These are phyloP conservation scores for Agonopterix alstromeriana DNA, from an alignment of 2,888 invertebrate genomes.

Conservation along the genomic window DNA sequence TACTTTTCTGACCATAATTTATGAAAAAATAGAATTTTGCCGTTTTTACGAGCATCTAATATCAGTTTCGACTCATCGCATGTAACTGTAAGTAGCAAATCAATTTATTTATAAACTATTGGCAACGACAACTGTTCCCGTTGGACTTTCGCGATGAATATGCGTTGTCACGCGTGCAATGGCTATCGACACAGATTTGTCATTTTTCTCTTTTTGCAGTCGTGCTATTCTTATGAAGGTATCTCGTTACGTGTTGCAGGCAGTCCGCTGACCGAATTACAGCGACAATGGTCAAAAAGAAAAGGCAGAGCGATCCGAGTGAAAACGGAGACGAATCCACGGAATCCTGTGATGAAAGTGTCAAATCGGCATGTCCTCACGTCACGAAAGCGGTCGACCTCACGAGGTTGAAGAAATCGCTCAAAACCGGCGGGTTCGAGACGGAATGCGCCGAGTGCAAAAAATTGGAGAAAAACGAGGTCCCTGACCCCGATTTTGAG, in stretches of 20 bases:
- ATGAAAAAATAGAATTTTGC: conserved; percentile 36
- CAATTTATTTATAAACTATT: conserved; percentile 25
- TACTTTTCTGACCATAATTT: conserved; percentile 61
- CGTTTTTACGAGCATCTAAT: conserved; percentile 31
- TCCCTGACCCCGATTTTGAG: conserved; percentile 64
- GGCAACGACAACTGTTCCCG: conserved; percentile 16
- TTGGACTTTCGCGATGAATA: conserved; percentile 43
- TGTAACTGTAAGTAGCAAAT: conserved; percentile 60
- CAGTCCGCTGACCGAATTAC: conserved; percentile 44
- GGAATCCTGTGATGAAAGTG: conserved; percentile 83
- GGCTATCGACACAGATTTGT: conserved; percentile 73
- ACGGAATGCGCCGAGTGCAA: conserved; percentile 78
- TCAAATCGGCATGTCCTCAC: conserved; percentile 80
- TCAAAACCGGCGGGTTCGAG: conserved; percentile 71
- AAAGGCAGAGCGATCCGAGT: conserved; percentile 81
- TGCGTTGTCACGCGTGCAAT: conserved; percentile 76
- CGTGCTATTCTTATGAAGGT: conserved; percentile 70
- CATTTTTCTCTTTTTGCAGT: conserved; percentile 72
- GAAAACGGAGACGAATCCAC: conserved; percentile 81
- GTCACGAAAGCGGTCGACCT: conserved; percentile 82
- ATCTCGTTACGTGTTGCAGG: conserved; percentile 72
- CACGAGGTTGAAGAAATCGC: conserved; percentile 73
- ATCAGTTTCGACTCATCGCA: conserved; percentile 35
- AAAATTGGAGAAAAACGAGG: conserved; percentile 59
- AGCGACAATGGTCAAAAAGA: conserved; percentile 83